Evolutionary conservation across 2,888 invertebrate genomes (phyloP), one percentile per base, ranked within the genome.

Genomic region (Eristalinus sepulchralis): DNA sequence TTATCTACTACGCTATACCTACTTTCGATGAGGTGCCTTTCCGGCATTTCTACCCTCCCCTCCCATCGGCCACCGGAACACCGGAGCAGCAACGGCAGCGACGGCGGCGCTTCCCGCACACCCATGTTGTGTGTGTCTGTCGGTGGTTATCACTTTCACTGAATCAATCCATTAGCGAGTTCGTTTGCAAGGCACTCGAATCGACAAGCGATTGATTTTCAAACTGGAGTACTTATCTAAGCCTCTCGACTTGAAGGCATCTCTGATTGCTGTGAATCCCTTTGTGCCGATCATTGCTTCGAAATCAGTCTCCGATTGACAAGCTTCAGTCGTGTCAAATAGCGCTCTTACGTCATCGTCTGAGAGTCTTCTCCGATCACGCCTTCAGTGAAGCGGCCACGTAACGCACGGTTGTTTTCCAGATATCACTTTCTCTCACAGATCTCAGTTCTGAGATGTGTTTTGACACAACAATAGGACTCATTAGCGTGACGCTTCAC

Each of bases 81-180:
- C 57, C 10, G 20, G 10, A 9, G 2, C 53, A 8, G 17, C 20
- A 17, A 9, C 6, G 1, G 17, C 39, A 27, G 27, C 27, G 27
- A n/a, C 17, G 9, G 47, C 17, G 47, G 47, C 17, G 47, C 47
- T 47, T 47, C 17, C 17, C 47, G 17, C 47, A 47, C 47, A 47
- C 47, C 47, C 47, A 47, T 47, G 17, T 4, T 17, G 47, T 27
- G 27, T 27, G 27, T 27, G 27, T 17, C 47, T 47, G n/a, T 6
- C 47, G n/a, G 47, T n/a, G 9, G 67, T 80, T 80, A 84, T 81
- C 84, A 76, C 84, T 84, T 84, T 84, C 84, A 72, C 84, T 67
- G 57, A 76, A 84, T 66, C 75, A 62, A 84, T 71, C 81, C 76
- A 84, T 84, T 84, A 84, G 80, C 76, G 62, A 34, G 66, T 84